These are phyloP conservation scores for Struthio camelus DNA, from an alignment of 2,113 vertebrate species.

Conservation along the genomic window DNA sequence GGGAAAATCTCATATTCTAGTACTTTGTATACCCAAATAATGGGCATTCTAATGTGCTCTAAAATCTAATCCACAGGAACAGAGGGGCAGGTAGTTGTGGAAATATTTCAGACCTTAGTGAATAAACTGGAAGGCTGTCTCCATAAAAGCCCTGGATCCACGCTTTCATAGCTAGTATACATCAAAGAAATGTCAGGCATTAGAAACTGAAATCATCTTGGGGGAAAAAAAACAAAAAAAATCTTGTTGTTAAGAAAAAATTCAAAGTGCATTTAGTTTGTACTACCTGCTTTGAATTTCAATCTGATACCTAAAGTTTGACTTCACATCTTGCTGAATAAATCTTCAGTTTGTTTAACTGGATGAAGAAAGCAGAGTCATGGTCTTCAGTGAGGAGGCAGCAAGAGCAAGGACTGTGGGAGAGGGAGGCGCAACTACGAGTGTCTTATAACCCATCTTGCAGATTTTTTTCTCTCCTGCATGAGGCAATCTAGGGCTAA, in stretches of 20 bases:
- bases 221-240: background rate
- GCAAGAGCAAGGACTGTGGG: background rate
- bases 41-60: background rate
- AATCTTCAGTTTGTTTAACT: background rate
- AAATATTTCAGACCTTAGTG: constrained; percentile 18
- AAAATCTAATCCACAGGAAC: background rate
- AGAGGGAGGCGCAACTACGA: background rate
- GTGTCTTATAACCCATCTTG: background rate
- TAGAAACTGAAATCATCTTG: background rate
- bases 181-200: background rate
- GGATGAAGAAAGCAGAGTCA: background rate
- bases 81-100: background rate
- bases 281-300: constrained; percentile 7
- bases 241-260: background rate
- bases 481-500: background rate
- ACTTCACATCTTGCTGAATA: background rate
- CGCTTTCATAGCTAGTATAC: background rate
- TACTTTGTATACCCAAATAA: background rate
- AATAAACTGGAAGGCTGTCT: background rate
- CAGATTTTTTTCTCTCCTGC: background rate
- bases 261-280: background rate
- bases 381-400: background rate
- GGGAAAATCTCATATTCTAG: background rate
- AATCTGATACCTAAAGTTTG: background rate
- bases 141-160: background rate